Conservation (phyloP, 2,113 vertebrate genomes). For the Brachypodius melanocephalos region DNA sequence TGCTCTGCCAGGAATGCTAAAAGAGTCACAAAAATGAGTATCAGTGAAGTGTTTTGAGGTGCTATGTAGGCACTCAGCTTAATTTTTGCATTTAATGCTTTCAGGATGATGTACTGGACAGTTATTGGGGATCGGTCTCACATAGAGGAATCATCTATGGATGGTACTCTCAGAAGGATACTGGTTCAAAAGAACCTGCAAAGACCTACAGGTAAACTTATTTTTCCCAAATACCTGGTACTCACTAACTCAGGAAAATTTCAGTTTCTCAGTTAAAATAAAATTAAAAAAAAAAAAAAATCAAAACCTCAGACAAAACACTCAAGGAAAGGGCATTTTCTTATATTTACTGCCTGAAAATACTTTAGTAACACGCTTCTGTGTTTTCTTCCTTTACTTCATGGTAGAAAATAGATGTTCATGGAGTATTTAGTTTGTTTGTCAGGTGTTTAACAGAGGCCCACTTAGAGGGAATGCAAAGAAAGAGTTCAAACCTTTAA, state of each 20-base stretch:
- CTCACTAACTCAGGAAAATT: background rate
- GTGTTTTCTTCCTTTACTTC: background rate
- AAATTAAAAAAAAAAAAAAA: background rate
- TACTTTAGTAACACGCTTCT: background rate
- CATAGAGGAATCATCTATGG: conserved; percentile 96
- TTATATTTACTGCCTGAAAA: background rate
- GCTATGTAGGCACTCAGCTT: background rate
- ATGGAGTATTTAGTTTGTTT: background rate
- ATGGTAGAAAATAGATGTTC: background rate
- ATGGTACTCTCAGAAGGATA: conserved; percentile 90
- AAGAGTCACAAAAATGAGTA: background rate
- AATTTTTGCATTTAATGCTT: background rate
- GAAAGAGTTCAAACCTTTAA: background rate
- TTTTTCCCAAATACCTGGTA: background rate
- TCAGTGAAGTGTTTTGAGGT: background rate
- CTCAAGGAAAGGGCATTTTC: accelerated
- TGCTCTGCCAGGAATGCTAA: background rate
- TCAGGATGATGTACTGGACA: conserved; percentile 99
- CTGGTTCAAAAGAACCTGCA: conserved; percentile 91
- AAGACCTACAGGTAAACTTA: conserved; percentile 87
- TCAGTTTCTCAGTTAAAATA: background rate
- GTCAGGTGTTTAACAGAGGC: background rate
- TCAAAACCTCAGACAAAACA: background rate
- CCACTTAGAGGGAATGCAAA: background rate
- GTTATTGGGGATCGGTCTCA: conserved; percentile 94